phyloP scores from a whole-genome alignment of 2,797 vertebrate genomes.

The Benthosema pterotum region DNA sequence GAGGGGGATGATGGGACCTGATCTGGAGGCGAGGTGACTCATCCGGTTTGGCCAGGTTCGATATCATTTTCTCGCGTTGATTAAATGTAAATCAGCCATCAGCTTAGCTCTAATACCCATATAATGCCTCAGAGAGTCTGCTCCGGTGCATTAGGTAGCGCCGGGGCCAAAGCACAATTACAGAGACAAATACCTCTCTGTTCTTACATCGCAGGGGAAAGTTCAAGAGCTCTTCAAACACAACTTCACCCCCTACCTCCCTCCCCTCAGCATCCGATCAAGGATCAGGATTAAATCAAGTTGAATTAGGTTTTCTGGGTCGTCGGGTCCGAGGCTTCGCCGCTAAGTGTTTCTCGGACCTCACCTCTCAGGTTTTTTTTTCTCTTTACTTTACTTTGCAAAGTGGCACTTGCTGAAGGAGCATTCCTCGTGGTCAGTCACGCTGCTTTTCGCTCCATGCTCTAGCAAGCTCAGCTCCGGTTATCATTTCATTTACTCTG shows the following conservation, averaged over 20 bases:
- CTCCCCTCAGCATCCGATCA: conserved; percentile 28
- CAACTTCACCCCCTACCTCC: conserved; percentile 9
- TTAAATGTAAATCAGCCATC: conserved; percentile 41
- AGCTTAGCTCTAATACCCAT: conserved; percentile 33
- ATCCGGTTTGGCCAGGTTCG: conserved; percentile 33
- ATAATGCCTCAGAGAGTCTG: conserved; percentile 38
- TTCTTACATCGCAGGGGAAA: conserved; percentile 33
- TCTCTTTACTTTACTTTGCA: too few species aligned
- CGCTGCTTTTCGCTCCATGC: conserved; percentile 42
- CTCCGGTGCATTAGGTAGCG: conserved; percentile 27
- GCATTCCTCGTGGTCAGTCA: conserved; percentile 74
- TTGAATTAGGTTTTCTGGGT: conserved; percentile 60
- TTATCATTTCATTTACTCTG: conserved; percentile 69
- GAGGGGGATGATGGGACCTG: too few species aligned
- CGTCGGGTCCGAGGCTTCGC: conserved; percentile 33
- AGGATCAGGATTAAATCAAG: conserved; percentile 59
- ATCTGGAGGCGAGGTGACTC: conserved; percentile 5
- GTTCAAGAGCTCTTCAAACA: conserved; percentile 44
- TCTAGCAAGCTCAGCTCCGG: conserved; percentile 47
- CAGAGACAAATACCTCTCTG: conserved; percentile 49
- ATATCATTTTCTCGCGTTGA: conserved; percentile 26
- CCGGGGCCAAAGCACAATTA: conserved; percentile 22
- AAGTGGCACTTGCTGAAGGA: conserved; percentile 51
- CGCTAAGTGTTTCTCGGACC: conserved; percentile 55
- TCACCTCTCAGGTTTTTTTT: conserved; percentile 35